Percentiles rank a stretch among this genome's conserved stretches.
phyloP scores from a whole-genome alignment of 2,888 invertebrate species.

The Erebia palarica region DNA sequence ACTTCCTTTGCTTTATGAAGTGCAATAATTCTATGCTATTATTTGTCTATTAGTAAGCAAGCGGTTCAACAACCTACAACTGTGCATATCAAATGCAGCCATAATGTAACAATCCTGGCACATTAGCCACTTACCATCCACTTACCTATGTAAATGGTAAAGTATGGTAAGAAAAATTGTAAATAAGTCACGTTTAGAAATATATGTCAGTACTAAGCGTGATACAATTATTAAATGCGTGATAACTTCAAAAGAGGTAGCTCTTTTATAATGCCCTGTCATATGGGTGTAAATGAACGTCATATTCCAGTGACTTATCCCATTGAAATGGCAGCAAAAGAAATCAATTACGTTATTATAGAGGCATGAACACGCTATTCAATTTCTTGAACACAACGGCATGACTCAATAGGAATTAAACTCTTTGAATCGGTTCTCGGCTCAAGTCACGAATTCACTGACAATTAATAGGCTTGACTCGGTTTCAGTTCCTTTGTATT shows the following conservation, averaged over 20 bases:
- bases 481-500: constrained; percentile 33
- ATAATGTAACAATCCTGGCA: neutral
- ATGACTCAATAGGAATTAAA: constrained; percentile 50
- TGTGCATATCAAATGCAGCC: neutral
- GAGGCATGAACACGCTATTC: constrained; percentile 59
- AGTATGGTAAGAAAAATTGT: neutral
- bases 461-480: constrained; percentile 37
- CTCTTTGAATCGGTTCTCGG: constrained; percentile 41
- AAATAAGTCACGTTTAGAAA: neutral
- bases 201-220: neutral
- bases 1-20: constrained; percentile 33
- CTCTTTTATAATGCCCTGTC: neutral
- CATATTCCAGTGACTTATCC: constrained; percentile 52
- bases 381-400: constrained; percentile 46
- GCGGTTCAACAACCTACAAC: constrained; percentile 14
- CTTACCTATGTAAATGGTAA: no score
- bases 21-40: constrained; percentile 19
- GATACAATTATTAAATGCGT: neutral
- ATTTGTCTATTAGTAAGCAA: constrained; percentile 18
- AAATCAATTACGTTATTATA: constrained; percentile 56
- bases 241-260: constrained; percentile 2
- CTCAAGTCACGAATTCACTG: constrained; percentile 43
- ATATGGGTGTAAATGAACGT: constrained; percentile 42
- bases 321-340: constrained; percentile 56
- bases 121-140: neutral